Evolutionary conservation across 2,797 vertebrate genomes (phyloP), one percentile per base, ranked within the genome.

Genomic region (Danio jaintianensis): DNA sequence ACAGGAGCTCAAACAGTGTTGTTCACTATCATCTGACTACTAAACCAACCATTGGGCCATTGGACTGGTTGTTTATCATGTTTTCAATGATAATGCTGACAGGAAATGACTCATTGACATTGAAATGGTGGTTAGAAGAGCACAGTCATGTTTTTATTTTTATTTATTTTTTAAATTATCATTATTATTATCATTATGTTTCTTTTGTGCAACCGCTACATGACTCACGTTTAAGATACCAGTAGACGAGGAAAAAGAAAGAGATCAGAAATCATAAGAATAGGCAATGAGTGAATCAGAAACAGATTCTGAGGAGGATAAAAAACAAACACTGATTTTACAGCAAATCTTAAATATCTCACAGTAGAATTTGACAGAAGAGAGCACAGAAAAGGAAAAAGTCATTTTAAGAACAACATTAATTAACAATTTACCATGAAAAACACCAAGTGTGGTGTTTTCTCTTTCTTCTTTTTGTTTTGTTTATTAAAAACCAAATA

Each of bases 181-280:
- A 86, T 84, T 86, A 82, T 85, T 86, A 68, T 88, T 76, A 78
- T 84, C 94, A 92, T 95, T 83, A 94, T 95, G 95, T 82, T 86
- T 95, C 91, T 94, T 92, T 93, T 94, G 95, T 95, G 95, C 93
- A 92, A 96, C 93, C 89, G 93, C 94, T 95, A 96, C 94, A 95
- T 93, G 92, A 96, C 94, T 95, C 93, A 95, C 94, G 95, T 95
- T 94, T 94, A 95, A 95, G 94, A 94, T 94, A 94, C 95, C 94
- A 94, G 93, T 93, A 96, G 94, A 94, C 40, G 53, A 72, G 58
- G 48, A 15, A 29, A 67, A 75, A 74, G 7, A 42, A 78, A 79
- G 50, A 69, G 43, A 66, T 67, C 42, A 13, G 38, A 58, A 85
- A 83, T 52, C 61, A 78, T 55, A 42, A 75, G 58, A 77, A 77